phyloP scores from a whole-genome alignment of 1,140 invertebrate genomes.

The Drosophila ananassae region DNA sequence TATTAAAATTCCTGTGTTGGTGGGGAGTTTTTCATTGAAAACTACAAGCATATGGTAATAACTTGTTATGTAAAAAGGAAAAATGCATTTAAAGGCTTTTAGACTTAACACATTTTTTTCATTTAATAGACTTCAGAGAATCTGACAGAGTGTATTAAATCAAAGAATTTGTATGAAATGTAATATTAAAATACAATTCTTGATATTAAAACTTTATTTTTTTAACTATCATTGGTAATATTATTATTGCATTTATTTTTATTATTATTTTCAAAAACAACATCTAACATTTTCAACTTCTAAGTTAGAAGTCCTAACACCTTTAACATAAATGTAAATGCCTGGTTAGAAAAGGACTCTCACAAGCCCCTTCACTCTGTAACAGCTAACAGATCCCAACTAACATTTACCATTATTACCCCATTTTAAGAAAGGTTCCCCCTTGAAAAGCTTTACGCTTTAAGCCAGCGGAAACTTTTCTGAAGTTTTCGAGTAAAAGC shows the following conservation, averaged over 20 bases:
- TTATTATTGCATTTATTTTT: no score
- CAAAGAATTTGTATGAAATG: no score
- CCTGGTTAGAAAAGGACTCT: no score
- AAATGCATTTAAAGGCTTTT: not conserved
- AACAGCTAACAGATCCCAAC: not conserved
- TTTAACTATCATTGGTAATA: no score
- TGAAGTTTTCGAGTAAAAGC: slow-evolving; percentile 32
- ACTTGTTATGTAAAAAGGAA: not conserved
- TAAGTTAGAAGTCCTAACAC: no score
- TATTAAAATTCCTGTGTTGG: not conserved
- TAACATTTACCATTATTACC: slow-evolving; percentile 58
- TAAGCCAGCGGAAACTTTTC: not conserved
- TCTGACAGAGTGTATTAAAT: no score
- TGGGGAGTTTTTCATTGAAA: no score
- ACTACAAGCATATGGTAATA: no score
- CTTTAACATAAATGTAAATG: not conserved
- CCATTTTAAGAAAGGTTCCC: slow-evolving; percentile 6
- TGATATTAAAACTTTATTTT: no score
- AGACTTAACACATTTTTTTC: not conserved
- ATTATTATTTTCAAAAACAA: no score
- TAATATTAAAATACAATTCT: not conserved
- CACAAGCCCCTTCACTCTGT: not conserved
- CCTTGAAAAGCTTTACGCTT: not conserved
- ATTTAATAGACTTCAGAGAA: not conserved
- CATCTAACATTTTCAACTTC: no score